phyloP scores from a whole-genome alignment of 2,888 invertebrate genomes.

The Dryobotodes eremita region DNA sequence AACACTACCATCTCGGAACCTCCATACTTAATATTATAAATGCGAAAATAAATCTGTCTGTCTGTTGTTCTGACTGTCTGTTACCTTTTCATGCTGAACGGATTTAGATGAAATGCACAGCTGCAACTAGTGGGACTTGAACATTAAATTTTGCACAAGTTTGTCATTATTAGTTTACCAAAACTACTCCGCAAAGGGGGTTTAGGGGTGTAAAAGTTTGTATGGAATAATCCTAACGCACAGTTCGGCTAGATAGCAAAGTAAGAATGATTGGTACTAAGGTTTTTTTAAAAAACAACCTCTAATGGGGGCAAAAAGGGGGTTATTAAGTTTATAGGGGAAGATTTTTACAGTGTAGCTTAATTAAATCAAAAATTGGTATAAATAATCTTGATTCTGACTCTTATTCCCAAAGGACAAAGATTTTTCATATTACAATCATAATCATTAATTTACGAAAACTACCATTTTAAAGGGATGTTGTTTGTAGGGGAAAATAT shows the following conservation, averaged over 20 bases:
- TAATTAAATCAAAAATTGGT: neutral
- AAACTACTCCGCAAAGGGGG: no score
- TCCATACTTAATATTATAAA: no score
- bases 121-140: no score
- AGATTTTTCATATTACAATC: neutral
- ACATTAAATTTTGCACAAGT: no score
- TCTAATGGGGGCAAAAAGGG: neutral
- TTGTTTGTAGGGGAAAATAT: no score
- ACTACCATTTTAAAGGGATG: neutral
- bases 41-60: no score
- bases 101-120: no score
- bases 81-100: no score
- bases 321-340: no score
- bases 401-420: neutral
- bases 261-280: neutral
- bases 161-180: no score
- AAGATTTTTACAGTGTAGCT: neutral
- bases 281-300: neutral
- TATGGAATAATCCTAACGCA: neutral
- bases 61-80: no score
- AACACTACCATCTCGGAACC: no score
- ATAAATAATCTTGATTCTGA: neutral
- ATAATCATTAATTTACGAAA: neutral
- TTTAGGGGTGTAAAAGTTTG: neutral
- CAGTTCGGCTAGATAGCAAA: neutral